Base-by-base conservation (phyloP, 2,797 vertebrate species). In the Ispidina lecontei region DNA sequence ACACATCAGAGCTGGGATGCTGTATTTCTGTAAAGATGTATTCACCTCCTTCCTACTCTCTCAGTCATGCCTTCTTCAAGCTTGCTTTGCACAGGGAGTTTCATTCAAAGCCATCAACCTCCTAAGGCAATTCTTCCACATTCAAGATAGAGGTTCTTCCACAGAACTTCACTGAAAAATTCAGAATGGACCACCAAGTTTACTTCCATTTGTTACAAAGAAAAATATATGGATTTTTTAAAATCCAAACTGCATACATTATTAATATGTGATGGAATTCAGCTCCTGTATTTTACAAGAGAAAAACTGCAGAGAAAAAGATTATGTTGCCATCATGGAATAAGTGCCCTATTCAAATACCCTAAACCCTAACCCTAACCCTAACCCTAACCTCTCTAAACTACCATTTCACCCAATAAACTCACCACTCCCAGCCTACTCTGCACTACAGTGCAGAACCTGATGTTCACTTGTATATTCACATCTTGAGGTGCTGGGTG, bases 241-340 rank as follows among this genome's bases (percentile, higher is more conserved):
- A 31, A 71, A 88, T 6, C 22, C 25, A 1, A 41, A 69, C 1
- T 59, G 39, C 8, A 7, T 35, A 76, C 90, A 10, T 11, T 37
- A 37, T 58, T 4, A 20, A 37, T n/a, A 26, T 47, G 55, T 12
- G 47, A 71, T 18, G 55, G 43, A 84, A 84, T 74, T 70, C 54
- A 20, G 19, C 15, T 21, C 23, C 56, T 58, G 7, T 28, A 70
- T 78, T 86, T 89, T 81, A 76, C 64, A 82, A 54, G 18, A 67
- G n/a, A 87, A 95, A 87, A 89, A 75, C 63, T 67, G 39, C 82
- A 87, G 69, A 77, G 81, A 84, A 75, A 80, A 89, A 85, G 63
- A 93, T 54, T 84, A 79, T 7, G 3, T 37, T 68, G 68, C 77
- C 86, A 60, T 74, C 62, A 80, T 8, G 54, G 46, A 91, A 74